Base-by-base conservation (phyloP, 2,113 vertebrate genomes). In the Ceyx melanurus region DNA sequence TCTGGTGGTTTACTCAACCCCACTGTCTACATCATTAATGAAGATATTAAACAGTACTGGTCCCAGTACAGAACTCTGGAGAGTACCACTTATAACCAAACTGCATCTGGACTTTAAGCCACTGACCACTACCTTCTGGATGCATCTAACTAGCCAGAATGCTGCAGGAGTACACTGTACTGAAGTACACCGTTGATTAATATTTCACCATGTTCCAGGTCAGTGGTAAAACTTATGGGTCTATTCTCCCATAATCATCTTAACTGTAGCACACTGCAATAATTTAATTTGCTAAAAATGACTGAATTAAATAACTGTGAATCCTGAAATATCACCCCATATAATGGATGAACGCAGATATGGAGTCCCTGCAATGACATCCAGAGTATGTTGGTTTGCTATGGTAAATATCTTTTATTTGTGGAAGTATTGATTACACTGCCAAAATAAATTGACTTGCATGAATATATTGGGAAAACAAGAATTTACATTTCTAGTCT, bases 401-500 rank as follows among this genome's bases (percentile, higher is more conserved):
- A 46, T 66, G 74, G 88, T 90, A 95, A 94, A 91, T 77, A 88
- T 56, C 8, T 89, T 73, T 82, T 94, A 82, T 86, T 95, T 88
- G 64, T 60, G 74, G 40, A 90, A 11, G 14, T 77, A 95, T 95
- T 95, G 92, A 95, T 92, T 88, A 89, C 75, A 53, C 70, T 86
- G 64, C 43, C 72, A 86, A 93, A 88, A 91, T 85, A 86, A 95
- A 94, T 87, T 89, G 82, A 89, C 42, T 91, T 92, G 46, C 85
- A 92, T 94, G 46, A 94, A 93, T 83, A 82, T 64, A 74, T 94
- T 94, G 88, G 54, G 51, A 88, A 90, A 96, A 92, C n/a, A 91
- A 95, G 82, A 96, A 95, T 94, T 95, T 94, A 94, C 94, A 95
- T 94, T 93, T 95, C 87, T 85, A 57, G 81, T 89, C 37, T 87